phyloP scores from a whole-genome alignment of 2,113 vertebrate genomes.

The Sylvietta virens region DNA sequence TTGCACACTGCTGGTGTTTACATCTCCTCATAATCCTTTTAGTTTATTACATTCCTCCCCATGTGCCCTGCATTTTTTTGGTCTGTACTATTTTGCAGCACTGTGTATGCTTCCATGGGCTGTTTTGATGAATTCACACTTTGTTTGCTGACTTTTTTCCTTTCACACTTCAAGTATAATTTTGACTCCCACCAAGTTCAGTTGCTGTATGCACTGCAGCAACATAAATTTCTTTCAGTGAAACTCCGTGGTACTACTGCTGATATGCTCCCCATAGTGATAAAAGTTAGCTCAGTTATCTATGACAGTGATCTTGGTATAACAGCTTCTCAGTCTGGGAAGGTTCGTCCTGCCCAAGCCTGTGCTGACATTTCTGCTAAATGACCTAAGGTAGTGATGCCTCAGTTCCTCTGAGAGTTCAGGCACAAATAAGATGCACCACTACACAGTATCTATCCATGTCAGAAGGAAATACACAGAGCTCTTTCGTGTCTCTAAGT shows the following conservation, averaged over 20 bases:
- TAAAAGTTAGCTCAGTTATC: neutral
- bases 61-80: neutral
- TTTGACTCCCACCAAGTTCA: neutral
- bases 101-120: neutral
- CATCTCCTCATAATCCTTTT: neutral
- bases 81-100: neutral
- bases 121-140: neutral
- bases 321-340: neutral
- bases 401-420: neutral
- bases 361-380: neutral
- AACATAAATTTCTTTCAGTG: neutral
- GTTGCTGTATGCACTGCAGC: neutral
- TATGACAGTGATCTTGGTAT: fast-evolving
- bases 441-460: fast-evolving
- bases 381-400: neutral
- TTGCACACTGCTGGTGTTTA: neutral
- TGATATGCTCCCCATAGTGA: neutral
- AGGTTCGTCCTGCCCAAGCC: neutral
- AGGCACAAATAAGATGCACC: neutral
- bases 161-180: neutral
- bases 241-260: neutral
- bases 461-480: neutral
- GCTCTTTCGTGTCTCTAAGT: neutral
- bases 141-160: neutral
- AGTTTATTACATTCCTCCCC: neutral